phyloP scores from a whole-genome alignment of 2,888 invertebrate species.

The Limnephilus lunatus region DNA sequence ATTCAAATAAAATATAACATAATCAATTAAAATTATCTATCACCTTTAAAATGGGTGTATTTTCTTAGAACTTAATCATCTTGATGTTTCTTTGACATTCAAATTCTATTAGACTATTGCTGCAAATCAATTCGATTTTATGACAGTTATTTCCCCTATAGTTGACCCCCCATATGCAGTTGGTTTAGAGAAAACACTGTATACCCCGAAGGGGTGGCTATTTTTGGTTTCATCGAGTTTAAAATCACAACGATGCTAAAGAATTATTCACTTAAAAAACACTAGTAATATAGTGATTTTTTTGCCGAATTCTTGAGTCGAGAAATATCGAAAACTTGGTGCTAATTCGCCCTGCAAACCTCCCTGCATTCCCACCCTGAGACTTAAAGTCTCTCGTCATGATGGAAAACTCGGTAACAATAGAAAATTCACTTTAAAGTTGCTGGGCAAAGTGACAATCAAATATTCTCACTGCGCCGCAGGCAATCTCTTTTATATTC shows the following conservation, averaged over 20 bases:
- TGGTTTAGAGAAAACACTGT: no score
- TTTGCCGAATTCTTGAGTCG: neutral
- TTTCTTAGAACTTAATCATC: no score
- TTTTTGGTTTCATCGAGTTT: no score
- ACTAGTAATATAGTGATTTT: neutral
- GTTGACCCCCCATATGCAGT: no score
- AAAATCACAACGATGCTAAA: neutral
- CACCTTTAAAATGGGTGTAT: no score
- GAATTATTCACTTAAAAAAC: neutral
- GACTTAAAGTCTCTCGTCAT: neutral
- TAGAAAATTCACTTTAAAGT: constrained; percentile 29
- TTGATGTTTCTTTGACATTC: no score
- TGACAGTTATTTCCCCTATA: no score
- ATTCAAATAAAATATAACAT: no score
- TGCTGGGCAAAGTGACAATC: constrained; percentile 19
- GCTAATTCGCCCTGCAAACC: neutral
- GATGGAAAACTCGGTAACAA: constrained; percentile 21
- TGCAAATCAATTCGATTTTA: no score
- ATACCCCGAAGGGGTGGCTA: no score
- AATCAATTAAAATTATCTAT: no score
- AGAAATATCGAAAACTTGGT: neutral
- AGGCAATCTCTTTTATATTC: neutral
- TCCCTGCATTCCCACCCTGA: neutral
- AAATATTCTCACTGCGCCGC: constrained; percentile 14
- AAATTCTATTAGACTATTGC: no score